Evolutionary conservation across 1,140 invertebrate species (phyloP).

Genomic region (Andricus grossulariae): DNA sequence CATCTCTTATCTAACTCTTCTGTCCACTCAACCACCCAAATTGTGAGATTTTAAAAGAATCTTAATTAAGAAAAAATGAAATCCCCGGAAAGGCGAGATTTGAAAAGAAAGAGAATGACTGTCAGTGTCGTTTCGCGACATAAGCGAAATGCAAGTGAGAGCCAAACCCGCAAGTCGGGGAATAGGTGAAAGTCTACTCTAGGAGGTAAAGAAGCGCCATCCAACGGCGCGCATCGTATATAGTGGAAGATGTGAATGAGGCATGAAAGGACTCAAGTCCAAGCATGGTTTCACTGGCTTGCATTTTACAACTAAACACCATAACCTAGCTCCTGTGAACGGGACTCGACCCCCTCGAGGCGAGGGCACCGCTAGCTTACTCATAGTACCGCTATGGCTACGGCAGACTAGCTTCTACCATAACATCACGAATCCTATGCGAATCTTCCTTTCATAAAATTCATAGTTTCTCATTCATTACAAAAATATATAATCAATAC

Average conservation of each 20-base stretch:
- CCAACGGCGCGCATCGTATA: slow-evolving; percentile 34
- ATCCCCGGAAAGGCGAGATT: background rate
- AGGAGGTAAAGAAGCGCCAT: slow-evolving; percentile 45
- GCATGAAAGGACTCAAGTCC: slow-evolving; percentile 32
- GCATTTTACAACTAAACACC: slow-evolving; percentile 50
- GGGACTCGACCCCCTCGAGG: slow-evolving; percentile 28
- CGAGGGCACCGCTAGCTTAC: slow-evolving; percentile 58
- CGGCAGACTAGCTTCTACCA: background rate
- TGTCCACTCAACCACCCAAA: too few species aligned
- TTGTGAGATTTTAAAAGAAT: too few species aligned
- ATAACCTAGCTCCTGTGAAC: slow-evolving; percentile 35
- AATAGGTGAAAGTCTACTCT: slow-evolving; percentile 66
- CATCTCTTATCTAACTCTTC: too few species aligned
- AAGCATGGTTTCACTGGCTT: slow-evolving; percentile 45
- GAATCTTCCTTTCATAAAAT: too few species aligned
- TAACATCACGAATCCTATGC: background rate
- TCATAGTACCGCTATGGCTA: slow-evolving; percentile 63
- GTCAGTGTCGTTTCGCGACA: slow-evolving; percentile 14
- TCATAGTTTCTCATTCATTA: too few species aligned
- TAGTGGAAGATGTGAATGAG: slow-evolving; percentile 48
- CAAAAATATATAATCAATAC: too few species aligned
- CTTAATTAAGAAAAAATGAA: too few species aligned
- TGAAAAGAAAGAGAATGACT: background rate
- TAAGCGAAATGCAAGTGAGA: slow-evolving; percentile 65
- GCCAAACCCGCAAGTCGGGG: slow-evolving; percentile 43